A percentile compares a stretch with the other conserved stretches of the same genome.
Evolutionary conservation across 2,113 vertebrate genomes (phyloP).

Genomic region (Clinocottus analis): DNA sequence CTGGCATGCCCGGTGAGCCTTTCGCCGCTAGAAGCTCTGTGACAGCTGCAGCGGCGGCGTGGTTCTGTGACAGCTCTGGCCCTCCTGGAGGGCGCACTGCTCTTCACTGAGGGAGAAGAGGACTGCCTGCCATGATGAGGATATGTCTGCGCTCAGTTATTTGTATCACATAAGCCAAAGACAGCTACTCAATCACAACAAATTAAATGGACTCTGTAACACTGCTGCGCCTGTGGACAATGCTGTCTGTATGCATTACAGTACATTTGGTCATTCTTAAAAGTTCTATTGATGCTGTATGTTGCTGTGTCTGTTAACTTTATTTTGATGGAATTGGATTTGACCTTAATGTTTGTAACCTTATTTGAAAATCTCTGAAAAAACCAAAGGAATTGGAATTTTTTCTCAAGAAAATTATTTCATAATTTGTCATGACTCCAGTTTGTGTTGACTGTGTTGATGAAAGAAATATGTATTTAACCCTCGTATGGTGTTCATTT

Average conservation of each 20-base stretch:
- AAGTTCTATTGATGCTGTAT: constrained; percentile 11
- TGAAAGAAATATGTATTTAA: constrained; percentile 1
- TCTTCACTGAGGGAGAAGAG: constrained; percentile 24
- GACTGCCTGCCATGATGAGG: constrained; percentile 14
- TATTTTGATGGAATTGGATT: constrained; percentile 16
- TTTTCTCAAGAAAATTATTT: constrained; percentile 1
- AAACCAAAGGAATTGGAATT: constrained; percentile 9
- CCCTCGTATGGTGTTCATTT: no score
- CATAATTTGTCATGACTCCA: constrained; percentile 8
- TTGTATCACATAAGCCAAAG: constrained; percentile 20
- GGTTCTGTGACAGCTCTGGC: constrained; percentile 62
- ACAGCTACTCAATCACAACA: constrained; percentile 33
- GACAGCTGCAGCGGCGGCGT: constrained; percentile 65
- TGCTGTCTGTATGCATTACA: constrained; percentile 22
- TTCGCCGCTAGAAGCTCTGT: constrained; percentile 55
- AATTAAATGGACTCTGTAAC: constrained; percentile 15
- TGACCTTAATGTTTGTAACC: not conserved
- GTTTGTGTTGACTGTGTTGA: not conserved
- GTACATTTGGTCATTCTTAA: constrained; percentile 22
- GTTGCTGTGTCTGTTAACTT: constrained; percentile 27
- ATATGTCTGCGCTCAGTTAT: constrained; percentile 14
- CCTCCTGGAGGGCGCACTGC: constrained; percentile 16
- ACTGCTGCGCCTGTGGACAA: constrained; percentile 43
- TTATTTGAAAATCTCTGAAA: constrained; percentile 4
- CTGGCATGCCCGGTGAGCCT: constrained; percentile 45